Evolutionary conservation across 2,797 vertebrate species (phyloP).

Genomic region (Mionectes olivaceus): DNA sequence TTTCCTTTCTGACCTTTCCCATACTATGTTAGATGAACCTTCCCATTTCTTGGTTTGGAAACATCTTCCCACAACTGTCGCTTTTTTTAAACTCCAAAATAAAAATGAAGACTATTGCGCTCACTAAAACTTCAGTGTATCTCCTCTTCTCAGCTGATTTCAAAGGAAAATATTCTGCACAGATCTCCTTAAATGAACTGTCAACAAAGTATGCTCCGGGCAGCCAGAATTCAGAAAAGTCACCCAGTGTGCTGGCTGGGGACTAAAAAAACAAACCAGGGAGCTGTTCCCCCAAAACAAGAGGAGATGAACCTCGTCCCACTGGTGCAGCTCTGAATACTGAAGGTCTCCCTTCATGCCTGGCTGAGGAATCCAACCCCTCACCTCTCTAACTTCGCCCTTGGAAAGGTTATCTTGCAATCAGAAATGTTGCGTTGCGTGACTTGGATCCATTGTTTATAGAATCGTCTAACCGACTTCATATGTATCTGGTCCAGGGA

Average conservation of each 20-base stretch:
- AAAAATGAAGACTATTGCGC: conserved; percentile 8
- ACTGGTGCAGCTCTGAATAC: neutral
- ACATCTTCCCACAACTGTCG: neutral
- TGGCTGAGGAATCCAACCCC: conserved; percentile 62
- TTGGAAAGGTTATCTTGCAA: conserved; percentile 74
- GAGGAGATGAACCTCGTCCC: neutral
- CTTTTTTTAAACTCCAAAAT: conserved; percentile 37
- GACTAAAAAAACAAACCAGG: conserved; percentile 51
- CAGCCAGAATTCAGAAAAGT: conserved; percentile 31
- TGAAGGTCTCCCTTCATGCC: conserved; percentile 30
- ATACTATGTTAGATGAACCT: conserved; percentile 29
- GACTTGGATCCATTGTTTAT: conserved; percentile 78
- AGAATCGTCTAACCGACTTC: conserved; percentile 76
- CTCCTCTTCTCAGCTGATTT: conserved; percentile 47
- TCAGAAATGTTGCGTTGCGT: conserved; percentile 72
- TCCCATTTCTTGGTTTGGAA: conserved; percentile 39
- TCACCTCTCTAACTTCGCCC: conserved; percentile 57
- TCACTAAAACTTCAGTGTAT: conserved; percentile 26
- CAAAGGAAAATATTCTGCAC: conserved; percentile 49
- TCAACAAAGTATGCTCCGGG: conserved; percentile 11
- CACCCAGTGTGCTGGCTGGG: neutral
- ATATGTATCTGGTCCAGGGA: conserved; percentile 79
- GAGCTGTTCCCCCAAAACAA: conserved; percentile 15
- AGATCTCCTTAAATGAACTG: conserved; percentile 65
- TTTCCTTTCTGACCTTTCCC: conserved; percentile 51